Evolutionary conservation across 2,888 invertebrate genomes (phyloP).

Genomic region (Uropetala carovei): DNA sequence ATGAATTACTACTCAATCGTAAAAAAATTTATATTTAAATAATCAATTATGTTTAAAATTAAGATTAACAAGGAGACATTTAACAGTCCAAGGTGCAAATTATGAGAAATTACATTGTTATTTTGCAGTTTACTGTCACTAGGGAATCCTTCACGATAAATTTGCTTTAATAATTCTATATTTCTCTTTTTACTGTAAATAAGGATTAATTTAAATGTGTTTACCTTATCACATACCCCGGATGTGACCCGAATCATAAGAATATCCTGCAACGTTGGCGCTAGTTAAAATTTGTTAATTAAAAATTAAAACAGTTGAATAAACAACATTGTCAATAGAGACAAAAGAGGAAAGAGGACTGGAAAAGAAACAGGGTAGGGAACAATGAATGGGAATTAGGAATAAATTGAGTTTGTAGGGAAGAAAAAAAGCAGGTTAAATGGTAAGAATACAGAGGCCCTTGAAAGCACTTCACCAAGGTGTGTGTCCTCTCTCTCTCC

Average conservation of each 20-base stretch:
- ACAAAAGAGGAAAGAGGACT: neutral
- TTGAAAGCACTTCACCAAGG: neutral
- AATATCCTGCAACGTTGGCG: neutral
- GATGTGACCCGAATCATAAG: neutral
- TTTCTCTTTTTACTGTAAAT: no score
- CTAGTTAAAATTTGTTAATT: neutral
- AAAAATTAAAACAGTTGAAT: slow-evolving; percentile 13
- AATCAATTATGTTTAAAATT: no score
- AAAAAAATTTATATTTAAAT: no score
- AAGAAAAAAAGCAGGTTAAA: neutral
- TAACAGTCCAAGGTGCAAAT: no score
- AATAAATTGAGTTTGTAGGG: neutral
- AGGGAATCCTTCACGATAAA: no score
- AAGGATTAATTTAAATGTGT: neutral
- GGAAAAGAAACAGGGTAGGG: neutral
- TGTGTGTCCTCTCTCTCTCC: slow-evolving; percentile 1
- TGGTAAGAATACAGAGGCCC: neutral
- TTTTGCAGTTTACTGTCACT: no score
- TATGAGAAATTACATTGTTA: no score
- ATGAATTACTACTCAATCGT: no score
- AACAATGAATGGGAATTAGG: neutral
- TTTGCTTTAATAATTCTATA: no score
- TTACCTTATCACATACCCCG: neutral
- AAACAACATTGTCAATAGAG: neutral
- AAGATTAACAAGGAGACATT: no score